Conservation (phyloP, 2,888 invertebrate species). For the Heliconius aoede region DNA sequence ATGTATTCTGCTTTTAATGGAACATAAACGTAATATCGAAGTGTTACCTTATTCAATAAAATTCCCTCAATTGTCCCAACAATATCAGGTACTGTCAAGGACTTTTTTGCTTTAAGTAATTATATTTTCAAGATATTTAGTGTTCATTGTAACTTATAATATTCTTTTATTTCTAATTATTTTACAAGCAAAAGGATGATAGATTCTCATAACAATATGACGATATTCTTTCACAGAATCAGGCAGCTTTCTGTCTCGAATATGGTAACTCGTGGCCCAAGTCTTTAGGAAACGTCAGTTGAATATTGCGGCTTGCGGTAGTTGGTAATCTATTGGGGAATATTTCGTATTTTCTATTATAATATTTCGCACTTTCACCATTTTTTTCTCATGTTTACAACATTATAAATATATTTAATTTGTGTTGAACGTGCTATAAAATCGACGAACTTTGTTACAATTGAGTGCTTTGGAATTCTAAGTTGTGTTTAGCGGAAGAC, state of each 20-base stretch:
- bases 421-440: slow-evolving; percentile 16
- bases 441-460: slow-evolving; percentile 9
- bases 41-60: not conserved
- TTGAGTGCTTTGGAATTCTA: slow-evolving; percentile 8
- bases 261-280: slow-evolving; percentile 33
- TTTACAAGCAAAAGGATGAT: not conserved
- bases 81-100: not conserved
- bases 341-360: slow-evolving; percentile 55
- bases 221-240: slow-evolving; percentile 22
- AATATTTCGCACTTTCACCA: slow-evolving; percentile 69
- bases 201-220: not conserved
- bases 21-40: not conserved
- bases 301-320: slow-evolving; percentile 69
- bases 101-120: no score
- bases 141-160: not conserved
- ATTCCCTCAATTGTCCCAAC: not conserved
- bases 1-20: not conserved
- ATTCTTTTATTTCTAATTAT: not conserved
- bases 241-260: slow-evolving; percentile 7
- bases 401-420: slow-evolving; percentile 56
- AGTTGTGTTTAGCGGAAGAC: slow-evolving; percentile 32
- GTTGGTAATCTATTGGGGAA: slow-evolving; percentile 53
- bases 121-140: not conserved
- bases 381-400: slow-evolving; percentile 47
- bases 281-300: slow-evolving; percentile 61